Base-by-base conservation (phyloP, 2,113 vertebrate species). In the Cacatua alba region DNA sequence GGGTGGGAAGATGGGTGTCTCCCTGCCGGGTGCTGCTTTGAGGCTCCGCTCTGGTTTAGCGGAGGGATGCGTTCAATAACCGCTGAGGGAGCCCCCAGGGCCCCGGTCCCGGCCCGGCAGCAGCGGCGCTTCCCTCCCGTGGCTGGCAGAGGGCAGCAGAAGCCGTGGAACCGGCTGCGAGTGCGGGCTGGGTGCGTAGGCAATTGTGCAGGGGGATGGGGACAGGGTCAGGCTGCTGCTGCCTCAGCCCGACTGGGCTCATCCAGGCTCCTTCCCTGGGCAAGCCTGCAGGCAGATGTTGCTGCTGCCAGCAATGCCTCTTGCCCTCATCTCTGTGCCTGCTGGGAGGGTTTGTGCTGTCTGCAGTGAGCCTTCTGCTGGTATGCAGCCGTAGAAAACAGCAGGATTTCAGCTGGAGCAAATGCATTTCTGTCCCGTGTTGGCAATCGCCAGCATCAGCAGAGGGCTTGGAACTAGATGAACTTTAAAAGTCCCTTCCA, bases 61-160 rank as follows among this genome's bases (percentile, higher is more conserved):
- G 8, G 17, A 16, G 26, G 19, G 9, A 23, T 10, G n/a, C n/a
- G 13, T 4, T n/a, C 20, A 21, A 6, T 3, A 9, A 6, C 13
- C 13, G 31, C 11, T 9, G 7, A 19, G 12, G 12, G 19, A 57
- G 31, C 3, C 13, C 55, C 19, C 18, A 12, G 55, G 7, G 52
- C 28, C 15, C 16, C 28, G 2, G 5, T 7, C 15, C 23, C 4
- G 31, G 59, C 57, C 21, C 21, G 0, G 26, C 37, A 8, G 62
- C 63, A 1, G 28, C 87, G 48, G 80, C 90, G 76, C 76, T 94
- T 85, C 69, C 70, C 52, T 3, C 7, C 21, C 5, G 51, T 6
- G 79, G 80, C 92, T 39, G 92, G 76, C 92, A 97, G 97, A 28
- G 95, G 94, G 96, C 95, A 82, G 91, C 96, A 97, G 87, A 97